Conservation (phyloP, 1,140 invertebrate genomes). For the Hermetia illucens region DNA sequence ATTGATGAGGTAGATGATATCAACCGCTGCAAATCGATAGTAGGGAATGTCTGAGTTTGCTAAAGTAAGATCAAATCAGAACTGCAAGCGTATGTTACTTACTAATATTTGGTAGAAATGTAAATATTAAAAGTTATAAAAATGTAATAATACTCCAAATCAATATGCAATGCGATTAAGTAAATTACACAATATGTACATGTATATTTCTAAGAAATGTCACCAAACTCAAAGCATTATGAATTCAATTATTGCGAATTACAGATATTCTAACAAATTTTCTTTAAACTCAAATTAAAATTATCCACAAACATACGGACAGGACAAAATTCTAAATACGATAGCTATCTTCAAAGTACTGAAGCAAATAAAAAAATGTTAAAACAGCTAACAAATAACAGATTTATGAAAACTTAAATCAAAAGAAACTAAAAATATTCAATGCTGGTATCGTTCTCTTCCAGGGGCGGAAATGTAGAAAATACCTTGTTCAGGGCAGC, state of each 20-base stretch:
- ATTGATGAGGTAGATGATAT: neutral
- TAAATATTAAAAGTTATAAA: neutral
- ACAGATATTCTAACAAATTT: neutral
- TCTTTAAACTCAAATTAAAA: neutral
- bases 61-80: neutral
- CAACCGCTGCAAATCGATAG: neutral
- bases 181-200: too few species aligned
- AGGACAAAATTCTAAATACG: neutral
- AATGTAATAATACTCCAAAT: constrained; percentile 1
- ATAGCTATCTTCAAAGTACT: neutral
- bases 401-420: neutral
- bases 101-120: neutral
- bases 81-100: neutral
- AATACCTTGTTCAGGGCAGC: constrained; percentile 76
- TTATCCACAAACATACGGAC: neutral
- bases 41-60: neutral
- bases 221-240: neutral
- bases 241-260: neutral
- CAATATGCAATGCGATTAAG: too few species aligned
- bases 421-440: neutral
- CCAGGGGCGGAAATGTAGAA: neutral
- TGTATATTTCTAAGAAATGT: neutral
- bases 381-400: neutral
- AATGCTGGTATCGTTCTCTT: neutral
- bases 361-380: constrained; percentile 1